Conservation (phyloP, 2,888 invertebrate species). For the Quadriops clusia region DNA sequence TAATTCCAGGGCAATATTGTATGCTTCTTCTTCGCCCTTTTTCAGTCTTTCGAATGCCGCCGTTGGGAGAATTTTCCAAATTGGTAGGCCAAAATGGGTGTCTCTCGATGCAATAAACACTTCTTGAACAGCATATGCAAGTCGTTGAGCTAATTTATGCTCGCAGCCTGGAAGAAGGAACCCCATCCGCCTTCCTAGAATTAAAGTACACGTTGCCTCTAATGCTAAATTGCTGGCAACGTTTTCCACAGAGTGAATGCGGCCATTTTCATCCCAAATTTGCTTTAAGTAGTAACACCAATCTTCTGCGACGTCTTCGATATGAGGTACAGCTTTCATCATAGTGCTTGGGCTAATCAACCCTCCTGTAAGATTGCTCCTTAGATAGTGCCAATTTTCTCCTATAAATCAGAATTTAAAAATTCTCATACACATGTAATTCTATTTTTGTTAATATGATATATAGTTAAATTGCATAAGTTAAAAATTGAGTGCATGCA, state of each 20-base stretch:
- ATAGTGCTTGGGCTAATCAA: slow-evolving; percentile 67
- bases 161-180: slow-evolving; percentile 41
- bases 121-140: slow-evolving; percentile 63
- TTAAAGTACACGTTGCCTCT: slow-evolving; percentile 68
- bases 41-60: slow-evolving; percentile 57
- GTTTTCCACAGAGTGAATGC: slow-evolving; percentile 54
- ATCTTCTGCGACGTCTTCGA: slow-evolving; percentile 66
- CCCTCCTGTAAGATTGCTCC: slow-evolving; percentile 59
- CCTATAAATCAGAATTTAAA: slow-evolving; percentile 49
- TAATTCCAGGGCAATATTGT: slow-evolving; percentile 63
- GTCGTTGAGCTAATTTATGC: slow-evolving; percentile 44
- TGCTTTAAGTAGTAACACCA: slow-evolving; percentile 55
- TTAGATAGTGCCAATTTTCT: slow-evolving; percentile 62
- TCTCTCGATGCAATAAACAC: slow-evolving; percentile 70
- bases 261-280: slow-evolving; percentile 40
- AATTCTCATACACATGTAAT: slow-evolving; percentile 2
- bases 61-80: slow-evolving; percentile 72
- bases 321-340: slow-evolving; percentile 59
- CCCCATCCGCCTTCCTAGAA: slow-evolving; percentile 68
- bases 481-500: neutral
- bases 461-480: slow-evolving; percentile 2
- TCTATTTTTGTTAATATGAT: neutral
- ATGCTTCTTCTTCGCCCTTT: slow-evolving; percentile 66
- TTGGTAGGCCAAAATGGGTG: slow-evolving; percentile 68
- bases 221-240: slow-evolving; percentile 67